Percentiles rank a stretch among this genome's conserved stretches.
These are phyloP conservation scores for Galemys pyrenaicus DNA, from an alignment of 2,113 vertebrate species.

Conservation along the genomic window DNA sequence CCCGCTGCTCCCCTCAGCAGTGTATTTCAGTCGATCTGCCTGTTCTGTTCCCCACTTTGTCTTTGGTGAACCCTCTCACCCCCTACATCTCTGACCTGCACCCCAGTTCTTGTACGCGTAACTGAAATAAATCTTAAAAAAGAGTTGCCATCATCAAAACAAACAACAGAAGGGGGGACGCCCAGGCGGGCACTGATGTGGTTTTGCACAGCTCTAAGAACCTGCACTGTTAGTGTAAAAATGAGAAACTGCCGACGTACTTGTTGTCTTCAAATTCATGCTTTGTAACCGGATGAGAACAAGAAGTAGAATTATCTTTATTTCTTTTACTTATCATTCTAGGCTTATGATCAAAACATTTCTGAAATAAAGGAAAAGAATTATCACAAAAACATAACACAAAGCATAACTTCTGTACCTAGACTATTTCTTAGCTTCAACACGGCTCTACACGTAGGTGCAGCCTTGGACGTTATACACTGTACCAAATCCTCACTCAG, in stretches of 20 bases:
- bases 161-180: not conserved
- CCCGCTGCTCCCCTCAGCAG: too few relatives aligned
- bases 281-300: constrained; percentile 95
- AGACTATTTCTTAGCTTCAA: not conserved
- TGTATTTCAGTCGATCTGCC: too few relatives aligned
- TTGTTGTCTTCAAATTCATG: constrained; percentile 96
- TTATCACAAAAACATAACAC: constrained; percentile 54
- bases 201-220: not conserved
- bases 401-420: not conserved
- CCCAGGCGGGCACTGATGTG: not conserved
- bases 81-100: too few relatives aligned
- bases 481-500: not conserved
- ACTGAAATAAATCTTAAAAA: too few relatives aligned
- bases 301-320: constrained; percentile 92
- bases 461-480: not conserved
- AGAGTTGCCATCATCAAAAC: constrained; percentile 9
- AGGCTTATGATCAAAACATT: constrained; percentile 99
- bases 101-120: too few relatives aligned
- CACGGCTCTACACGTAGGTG: too few relatives aligned
- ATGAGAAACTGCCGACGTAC: constrained; percentile 87
- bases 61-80: too few relatives aligned
- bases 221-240: constrained; percentile 32
- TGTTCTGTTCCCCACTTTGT: too few relatives aligned
- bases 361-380: constrained; percentile 86
- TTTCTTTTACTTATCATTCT: constrained; percentile 99